Conservation (phyloP, 2,888 invertebrate species). For the Galerucella pusilla region DNA sequence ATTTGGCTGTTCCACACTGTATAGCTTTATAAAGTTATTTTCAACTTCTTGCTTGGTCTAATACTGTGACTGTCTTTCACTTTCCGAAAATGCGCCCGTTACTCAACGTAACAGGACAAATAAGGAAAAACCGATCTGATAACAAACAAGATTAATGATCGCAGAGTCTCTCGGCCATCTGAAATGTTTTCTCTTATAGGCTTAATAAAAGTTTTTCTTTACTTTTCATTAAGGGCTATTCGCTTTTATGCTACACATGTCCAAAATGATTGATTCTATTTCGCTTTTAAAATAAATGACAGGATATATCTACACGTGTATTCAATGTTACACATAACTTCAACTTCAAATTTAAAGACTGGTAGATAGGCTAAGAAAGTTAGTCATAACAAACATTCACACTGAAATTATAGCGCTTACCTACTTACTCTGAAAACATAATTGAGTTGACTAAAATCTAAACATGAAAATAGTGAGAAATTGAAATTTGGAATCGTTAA, state of each 20-base stretch:
- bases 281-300: constrained; percentile 28
- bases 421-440: background rate
- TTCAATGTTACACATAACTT: background rate
- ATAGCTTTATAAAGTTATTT: background rate
- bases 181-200: constrained; percentile 41
- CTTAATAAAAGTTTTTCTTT: constrained; percentile 42
- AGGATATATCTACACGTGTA: constrained; percentile 2
- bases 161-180: constrained; percentile 33
- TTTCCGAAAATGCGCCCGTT: constrained; percentile 24
- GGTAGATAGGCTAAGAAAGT: background rate
- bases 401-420: background rate
- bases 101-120: constrained; percentile 41
- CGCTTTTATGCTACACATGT: constrained; percentile 30
- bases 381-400: background rate
- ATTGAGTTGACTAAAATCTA: background rate
- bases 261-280: constrained; percentile 31
- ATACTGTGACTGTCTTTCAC: constrained; percentile 11
- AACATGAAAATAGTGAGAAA: no score
- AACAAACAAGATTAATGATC: constrained; percentile 53
- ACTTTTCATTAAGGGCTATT: constrained; percentile 35
- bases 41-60: constrained; percentile 14
- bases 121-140: constrained; percentile 51
- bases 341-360: background rate
- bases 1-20: no score
- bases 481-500: no score